Base-by-base conservation (phyloP, 2,888 invertebrate species). In the Panopea generosa region DNA sequence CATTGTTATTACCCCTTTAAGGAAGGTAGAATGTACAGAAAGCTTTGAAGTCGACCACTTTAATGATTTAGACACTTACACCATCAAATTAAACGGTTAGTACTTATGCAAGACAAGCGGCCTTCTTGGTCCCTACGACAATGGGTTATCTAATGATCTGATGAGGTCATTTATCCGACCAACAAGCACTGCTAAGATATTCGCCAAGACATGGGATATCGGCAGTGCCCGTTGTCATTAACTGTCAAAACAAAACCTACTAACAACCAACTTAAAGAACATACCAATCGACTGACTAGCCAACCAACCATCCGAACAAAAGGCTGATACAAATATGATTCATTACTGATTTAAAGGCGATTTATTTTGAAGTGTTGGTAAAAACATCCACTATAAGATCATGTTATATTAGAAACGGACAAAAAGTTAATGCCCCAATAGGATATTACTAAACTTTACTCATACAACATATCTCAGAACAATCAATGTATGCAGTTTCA, bases 41-140 rank as follows among this genome's bases (percentile, higher is more conserved):
- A 93, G 93, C 38, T 88, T 93, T 79, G 87, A 83, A 26, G 86
- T 94, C 47, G 89, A 86, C 20, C 93, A 93, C 84, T 92, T 93
- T 83, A 81, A 91, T 9, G 85, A 85, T 22, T 88, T 90, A 49
- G 94, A 95, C 77, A 94, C 95, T 27, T 70, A 74, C 47, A 70
- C 74, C 26, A 61, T 84, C 49, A 94, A 94, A 82, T 94, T 97
- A 0, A 95, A 95, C 84, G 97, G 98, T 2, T 97, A 97, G 97
- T 97, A 97, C 93, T 97, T 95, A 92, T 97, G 96, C 0, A 96
- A 96, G 88, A 95, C 97, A 0, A 97, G 96, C 1, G 98, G 98
- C 0, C 94, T 98, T 0, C 94, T 97, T 68, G 98, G 98, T 22
- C 97, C 97, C 0, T 96, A 96, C 94, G 97, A 97, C 93, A 96